phyloP scores from a whole-genome alignment of 2,888 invertebrate genomes.

The Netelia melanura region DNA sequence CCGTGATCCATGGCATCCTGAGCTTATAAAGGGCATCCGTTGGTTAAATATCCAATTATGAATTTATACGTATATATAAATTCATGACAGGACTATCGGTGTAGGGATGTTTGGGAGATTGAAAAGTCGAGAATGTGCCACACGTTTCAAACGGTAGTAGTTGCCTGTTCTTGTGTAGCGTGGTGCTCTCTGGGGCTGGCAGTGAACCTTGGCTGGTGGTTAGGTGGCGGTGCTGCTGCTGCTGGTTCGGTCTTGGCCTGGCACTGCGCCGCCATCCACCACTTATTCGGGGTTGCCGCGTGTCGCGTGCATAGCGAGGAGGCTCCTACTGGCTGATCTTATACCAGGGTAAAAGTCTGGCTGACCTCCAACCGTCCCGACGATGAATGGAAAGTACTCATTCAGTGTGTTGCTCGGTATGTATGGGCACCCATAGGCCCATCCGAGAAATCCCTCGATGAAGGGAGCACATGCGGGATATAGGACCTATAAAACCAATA shows the following conservation, averaged over 20 bases:
- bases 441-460: conserved; percentile 44
- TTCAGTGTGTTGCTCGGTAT: conserved; percentile 70
- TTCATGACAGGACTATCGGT: not conserved
- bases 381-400: conserved; percentile 81
- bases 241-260: conserved; percentile 7
- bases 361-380: conserved; percentile 72
- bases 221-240: conserved; percentile 6
- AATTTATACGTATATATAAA: not conserved
- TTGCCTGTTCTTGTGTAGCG: not conserved
- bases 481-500: not conserved
- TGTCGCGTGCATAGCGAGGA: conserved; percentile 35
- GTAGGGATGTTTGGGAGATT: conserved; percentile 13
- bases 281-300: conserved; percentile 5
- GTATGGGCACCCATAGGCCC: conserved; percentile 45
- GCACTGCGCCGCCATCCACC: not conserved
- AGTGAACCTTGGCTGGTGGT: conserved; percentile 37
- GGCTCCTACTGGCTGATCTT: conserved; percentile 51
- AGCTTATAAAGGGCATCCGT: conserved; percentile 64
- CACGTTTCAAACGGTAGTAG: conserved; percentile 3
- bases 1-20: conserved; percentile 62
- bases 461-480: conserved; percentile 13
- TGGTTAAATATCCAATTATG: conserved; percentile 54
- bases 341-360: conserved; percentile 73
- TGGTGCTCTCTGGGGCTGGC: conserved; percentile 13
- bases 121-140: conserved; percentile 34